A percentile compares a stretch with the other conserved stretches of the same genome.
These are phyloP conservation scores for Cabera pusaria DNA, from an alignment of 2,888 invertebrate genomes.

Conservation along the genomic window DNA sequence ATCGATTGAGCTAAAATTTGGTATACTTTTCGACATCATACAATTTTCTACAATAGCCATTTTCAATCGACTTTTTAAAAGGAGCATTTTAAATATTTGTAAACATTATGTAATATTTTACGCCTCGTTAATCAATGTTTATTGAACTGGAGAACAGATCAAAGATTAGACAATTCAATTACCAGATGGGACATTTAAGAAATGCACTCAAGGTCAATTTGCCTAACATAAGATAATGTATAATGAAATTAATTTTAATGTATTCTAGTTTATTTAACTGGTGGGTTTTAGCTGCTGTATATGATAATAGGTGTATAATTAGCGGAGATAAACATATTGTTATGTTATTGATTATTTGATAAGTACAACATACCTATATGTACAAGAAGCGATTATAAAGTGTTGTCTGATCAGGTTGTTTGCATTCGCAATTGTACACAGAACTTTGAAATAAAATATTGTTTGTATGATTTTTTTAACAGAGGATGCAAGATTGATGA, in stretches of 20 bases:
- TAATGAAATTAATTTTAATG: slow-evolving; percentile 5
- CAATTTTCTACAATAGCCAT: too few species aligned
- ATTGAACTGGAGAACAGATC: slow-evolving; percentile 29
- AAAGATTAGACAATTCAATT: slow-evolving; percentile 11
- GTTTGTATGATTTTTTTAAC: too few species aligned
- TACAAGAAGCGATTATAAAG: too few species aligned
- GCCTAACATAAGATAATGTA: slow-evolving; percentile 1
- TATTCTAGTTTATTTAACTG: neutral
- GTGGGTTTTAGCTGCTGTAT: neutral
- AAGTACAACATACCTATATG: too few species aligned
- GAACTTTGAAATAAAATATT: too few species aligned
- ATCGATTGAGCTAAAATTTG: too few species aligned
- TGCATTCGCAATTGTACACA: too few species aligned
- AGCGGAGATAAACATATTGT: slow-evolving; percentile 4
- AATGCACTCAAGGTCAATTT: neutral
- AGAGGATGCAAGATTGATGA: too few species aligned
- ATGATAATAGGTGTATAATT: slow-evolving; percentile 5
- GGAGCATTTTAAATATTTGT: neutral
- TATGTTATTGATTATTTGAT: too few species aligned
- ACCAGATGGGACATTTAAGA: slow-evolving; percentile 8
- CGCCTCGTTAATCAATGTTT: slow-evolving; percentile 37
- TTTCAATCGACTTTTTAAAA: too few species aligned
- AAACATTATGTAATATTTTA: slow-evolving; percentile 29
- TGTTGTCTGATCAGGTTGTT: too few species aligned
- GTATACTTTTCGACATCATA: too few species aligned